Evolutionary conservation across 2,888 invertebrate genomes (phyloP).

Genomic region (Volucella bombylans): DNA sequence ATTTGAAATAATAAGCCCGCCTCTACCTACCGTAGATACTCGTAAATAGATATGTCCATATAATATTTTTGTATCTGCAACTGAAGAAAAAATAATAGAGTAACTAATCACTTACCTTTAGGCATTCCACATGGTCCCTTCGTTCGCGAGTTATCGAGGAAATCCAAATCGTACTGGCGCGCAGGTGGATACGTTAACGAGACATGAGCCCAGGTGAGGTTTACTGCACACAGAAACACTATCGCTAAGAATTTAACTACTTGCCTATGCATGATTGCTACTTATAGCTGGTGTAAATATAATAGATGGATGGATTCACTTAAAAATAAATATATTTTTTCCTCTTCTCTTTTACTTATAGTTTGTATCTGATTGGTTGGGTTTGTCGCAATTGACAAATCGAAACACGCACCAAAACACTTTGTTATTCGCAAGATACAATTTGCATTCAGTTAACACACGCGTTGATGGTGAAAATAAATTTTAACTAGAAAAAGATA

Average conservation of each 20-base stretch:
- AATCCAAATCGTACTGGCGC: constrained; percentile 93
- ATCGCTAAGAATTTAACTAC: constrained; percentile 65
- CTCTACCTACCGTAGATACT: too few species aligned
- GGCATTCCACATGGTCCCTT: constrained; percentile 97
- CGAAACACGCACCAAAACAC: constrained; percentile 64
- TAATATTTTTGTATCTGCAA: constrained; percentile 3
- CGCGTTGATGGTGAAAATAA: constrained; percentile 45
- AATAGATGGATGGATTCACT: background rate
- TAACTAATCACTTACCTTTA: constrained; percentile 86
- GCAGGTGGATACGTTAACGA: constrained; percentile 95
- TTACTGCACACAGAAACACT: constrained; percentile 46
- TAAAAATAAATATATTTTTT: constrained; percentile 28
- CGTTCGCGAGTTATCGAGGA: constrained; percentile 94
- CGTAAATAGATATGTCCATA: too few species aligned
- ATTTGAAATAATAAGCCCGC: too few species aligned
- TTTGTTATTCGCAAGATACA: constrained; percentile 42
- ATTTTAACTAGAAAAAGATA: constrained; percentile 13
- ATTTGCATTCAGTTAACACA: constrained; percentile 61
- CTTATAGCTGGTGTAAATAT: constrained; percentile 20
- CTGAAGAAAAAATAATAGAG: constrained; percentile 46
- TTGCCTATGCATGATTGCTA: constrained; percentile 68
- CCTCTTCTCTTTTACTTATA: background rate
- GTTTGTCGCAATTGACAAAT: constrained; percentile 57
- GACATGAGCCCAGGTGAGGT: constrained; percentile 85
- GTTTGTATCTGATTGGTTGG: constrained; percentile 33